phyloP scores from a whole-genome alignment of 2,113 vertebrate species.

The Chlamydotis undulata region DNA sequence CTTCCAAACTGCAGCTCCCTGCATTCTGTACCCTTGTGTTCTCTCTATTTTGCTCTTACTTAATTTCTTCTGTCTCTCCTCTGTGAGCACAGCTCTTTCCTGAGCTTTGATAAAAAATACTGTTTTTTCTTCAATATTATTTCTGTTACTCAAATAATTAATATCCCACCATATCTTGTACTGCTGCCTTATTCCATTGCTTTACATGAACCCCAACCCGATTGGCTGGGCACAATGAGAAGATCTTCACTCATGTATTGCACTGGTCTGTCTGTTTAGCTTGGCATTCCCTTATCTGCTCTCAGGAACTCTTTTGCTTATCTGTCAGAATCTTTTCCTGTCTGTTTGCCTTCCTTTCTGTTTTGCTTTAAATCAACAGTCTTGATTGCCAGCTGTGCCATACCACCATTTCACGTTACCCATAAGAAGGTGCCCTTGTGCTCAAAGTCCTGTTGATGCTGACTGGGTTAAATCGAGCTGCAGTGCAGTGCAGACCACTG shows the following conservation, averaged over 20 bases:
- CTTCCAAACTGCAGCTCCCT: neutral
- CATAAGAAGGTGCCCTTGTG: neutral
- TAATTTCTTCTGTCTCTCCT: neutral
- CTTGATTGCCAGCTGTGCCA: neutral
- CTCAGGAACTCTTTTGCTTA: neutral
- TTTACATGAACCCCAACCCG: neutral
- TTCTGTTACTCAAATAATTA: neutral
- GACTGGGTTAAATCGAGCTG: neutral
- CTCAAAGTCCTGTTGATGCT: neutral
- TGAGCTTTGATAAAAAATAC: neutral
- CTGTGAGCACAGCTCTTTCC: neutral
- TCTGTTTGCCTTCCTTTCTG: neutral
- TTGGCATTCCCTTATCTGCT: neutral
- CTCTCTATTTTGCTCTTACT: neutral
- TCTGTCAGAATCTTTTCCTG: neutral
- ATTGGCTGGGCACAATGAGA: neutral
- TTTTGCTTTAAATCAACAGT: neutral
- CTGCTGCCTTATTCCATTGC: neutral
- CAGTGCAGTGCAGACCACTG: neutral
- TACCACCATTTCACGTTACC: neutral
- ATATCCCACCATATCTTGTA: neutral
- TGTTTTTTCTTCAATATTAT: neutral
- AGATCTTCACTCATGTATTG: neutral
- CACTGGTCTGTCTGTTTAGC: neutral
- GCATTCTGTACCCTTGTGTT: neutral